These are phyloP conservation scores for Neoascia interrupta DNA, from an alignment of 2,888 invertebrate genomes.

Conservation along the genomic window DNA sequence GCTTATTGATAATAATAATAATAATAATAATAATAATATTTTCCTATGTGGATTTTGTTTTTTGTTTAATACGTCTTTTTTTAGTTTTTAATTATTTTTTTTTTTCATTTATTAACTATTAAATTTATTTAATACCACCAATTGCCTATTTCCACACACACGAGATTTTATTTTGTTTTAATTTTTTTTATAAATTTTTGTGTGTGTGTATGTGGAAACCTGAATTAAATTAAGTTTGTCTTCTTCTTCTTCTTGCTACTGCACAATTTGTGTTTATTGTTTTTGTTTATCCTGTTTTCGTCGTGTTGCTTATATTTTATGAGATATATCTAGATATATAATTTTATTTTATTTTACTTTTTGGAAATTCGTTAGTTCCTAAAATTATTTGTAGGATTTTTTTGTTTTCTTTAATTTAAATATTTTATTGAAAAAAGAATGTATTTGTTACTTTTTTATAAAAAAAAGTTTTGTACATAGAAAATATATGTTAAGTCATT, in stretches of 20 bases:
- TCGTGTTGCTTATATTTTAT: conserved; percentile 45
- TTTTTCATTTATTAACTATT: conserved; percentile 62
- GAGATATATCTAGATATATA: conserved; percentile 33
- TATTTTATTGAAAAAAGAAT: no score
- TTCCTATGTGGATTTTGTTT: conserved; percentile 62
- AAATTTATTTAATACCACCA: conserved; percentile 68
- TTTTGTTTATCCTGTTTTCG: conserved; percentile 64
- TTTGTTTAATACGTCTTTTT: conserved; percentile 40
- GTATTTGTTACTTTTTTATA: conserved; percentile 7
- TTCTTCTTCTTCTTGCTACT: conserved; percentile 40
- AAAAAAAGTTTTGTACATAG: conserved; percentile 50
- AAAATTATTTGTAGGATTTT: conserved; percentile 48
- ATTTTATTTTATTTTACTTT: background rate
- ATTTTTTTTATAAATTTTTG: conserved; percentile 11
- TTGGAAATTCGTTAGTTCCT: conserved; percentile 66
- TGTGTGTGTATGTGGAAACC: conserved; percentile 60
- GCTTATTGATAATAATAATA: conserved; percentile 65
- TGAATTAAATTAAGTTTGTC: conserved; percentile 67
- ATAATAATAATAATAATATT: conserved; percentile 44
- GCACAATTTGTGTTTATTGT: conserved; percentile 51
- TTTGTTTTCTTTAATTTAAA: conserved; percentile 26
- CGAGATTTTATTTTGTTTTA: conserved; percentile 21
- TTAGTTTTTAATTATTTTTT: conserved; percentile 19
- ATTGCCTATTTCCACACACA: conserved; percentile 66
- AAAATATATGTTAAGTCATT: no score